Conservation (phyloP, 2,888 invertebrate genomes). For the Fragum fragum region DNA sequence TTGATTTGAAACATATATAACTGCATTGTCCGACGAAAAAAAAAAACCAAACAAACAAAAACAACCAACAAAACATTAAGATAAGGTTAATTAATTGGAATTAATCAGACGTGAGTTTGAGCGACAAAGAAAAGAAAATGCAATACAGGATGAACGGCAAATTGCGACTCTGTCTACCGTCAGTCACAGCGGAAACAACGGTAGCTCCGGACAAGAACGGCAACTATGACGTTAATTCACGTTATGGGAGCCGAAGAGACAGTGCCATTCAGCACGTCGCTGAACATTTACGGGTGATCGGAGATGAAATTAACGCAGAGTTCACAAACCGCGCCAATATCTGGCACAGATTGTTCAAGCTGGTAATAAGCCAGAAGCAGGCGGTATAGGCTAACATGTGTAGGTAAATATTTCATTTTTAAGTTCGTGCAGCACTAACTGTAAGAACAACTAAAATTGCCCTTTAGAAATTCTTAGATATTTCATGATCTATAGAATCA, state of each 20-base stretch:
- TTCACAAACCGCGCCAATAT: constrained; percentile 3
- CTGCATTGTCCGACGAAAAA: no score
- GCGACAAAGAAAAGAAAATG: not conserved
- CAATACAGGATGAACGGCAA: constrained; percentile 19
- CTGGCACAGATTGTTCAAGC: constrained; percentile 4
- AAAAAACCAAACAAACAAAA: no score
- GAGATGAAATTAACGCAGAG: constrained; percentile 35
- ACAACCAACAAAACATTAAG: no score
- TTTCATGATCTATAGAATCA: no score
- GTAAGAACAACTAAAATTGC: no score
- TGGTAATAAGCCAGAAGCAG: not conserved
- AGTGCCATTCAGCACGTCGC: constrained; percentile 23
- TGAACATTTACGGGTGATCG: constrained; percentile 30
- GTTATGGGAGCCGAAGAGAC: not conserved
- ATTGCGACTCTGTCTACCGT: not conserved
- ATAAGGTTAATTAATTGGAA: no score
- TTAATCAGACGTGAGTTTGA: not conserved
- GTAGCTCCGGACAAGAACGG: not conserved
- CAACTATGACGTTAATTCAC: not conserved
- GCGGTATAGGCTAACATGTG: not conserved
- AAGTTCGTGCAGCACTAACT: no score
- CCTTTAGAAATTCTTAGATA: no score
- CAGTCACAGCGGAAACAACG: not conserved
- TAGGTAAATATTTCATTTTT: not conserved
- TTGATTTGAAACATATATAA: no score